Evolutionary conservation across 92 coral and sea anemone species (phyloP), one percentile per base, ranked within the genome.

Genomic region (Montipora capitata): DNA sequence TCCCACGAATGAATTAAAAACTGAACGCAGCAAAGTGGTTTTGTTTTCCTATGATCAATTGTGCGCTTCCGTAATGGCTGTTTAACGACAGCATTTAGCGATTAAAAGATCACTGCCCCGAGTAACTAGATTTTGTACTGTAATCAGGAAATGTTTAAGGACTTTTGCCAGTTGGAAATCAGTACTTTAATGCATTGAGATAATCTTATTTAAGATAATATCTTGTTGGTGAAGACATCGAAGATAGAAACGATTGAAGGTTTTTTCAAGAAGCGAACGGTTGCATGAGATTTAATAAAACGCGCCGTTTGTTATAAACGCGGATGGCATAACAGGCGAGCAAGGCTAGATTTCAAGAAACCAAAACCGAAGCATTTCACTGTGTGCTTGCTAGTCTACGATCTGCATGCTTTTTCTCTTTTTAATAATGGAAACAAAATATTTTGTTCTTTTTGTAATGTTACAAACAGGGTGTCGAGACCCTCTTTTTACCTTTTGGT

Each of bases 1-100:
- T 86, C 94, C 94, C 94, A 91, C 94, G 92, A 89, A 74, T 61
- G 27, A 72, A 57, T 83, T 83, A 72, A 40, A 70, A 38, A 40
- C 69, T 40, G 71, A 82, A 69, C 54, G 42, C 72, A 0, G 11
- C 15, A 83, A 83, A 72, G 48, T 83, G 67, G 87, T 72, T 58
- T 83, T 83, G 79, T 59, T 79, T 72, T 83, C 45, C n/a, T 0
- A 42, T 58, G 14, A 64, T 68, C 85, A 69, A 54, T 69, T 52
- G 77, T 10, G 68, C 17, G 74, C 77, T 81, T 81, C 85, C 85
- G 85, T 54, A 11, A 18, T 61, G 59, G 61, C 27, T 71, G 61
- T 59, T 72, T 72, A 57, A 72, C 18, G 70, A 41, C 69, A 45
- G 72, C 80, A 65, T 72, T 83, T 72, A 72, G 48, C 43, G 45